A percentile compares a stretch with the other conserved stretches of the same genome.
These are phyloP conservation scores for Melinopterus prodromus DNA, from an alignment of 2,888 invertebrate species.

Conservation along the genomic window DNA sequence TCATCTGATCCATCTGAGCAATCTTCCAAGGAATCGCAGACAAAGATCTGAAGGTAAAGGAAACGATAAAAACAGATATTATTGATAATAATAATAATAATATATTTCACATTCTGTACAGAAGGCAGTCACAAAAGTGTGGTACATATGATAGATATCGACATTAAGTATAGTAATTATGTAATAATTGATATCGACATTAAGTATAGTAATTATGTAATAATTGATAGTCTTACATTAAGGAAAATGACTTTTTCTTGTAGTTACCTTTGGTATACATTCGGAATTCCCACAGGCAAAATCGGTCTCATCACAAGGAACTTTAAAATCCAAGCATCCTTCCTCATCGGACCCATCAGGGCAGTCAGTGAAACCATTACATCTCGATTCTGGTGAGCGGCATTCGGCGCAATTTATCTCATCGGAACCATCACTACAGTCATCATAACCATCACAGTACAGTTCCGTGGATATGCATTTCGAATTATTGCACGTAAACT, in stretches of 20 bases:
- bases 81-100: no score
- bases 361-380: constrained; percentile 72
- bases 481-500: constrained; percentile 79
- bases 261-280: constrained; percentile 68
- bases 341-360: constrained; percentile 70
- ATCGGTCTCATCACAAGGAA: constrained; percentile 67
- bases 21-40: constrained; percentile 75
- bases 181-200: no score
- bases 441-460: constrained; percentile 77
- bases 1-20: constrained; percentile 82
- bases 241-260: not conserved
- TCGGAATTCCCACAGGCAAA: constrained; percentile 70
- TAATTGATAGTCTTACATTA: constrained; percentile 23
- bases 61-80: no score
- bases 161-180: no score
- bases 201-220: no score
- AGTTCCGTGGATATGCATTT: constrained; percentile 74
- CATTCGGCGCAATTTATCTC: constrained; percentile 69
- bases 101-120: no score
- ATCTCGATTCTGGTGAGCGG: constrained; percentile 60
- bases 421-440: constrained; percentile 78
- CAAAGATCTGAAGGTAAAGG: constrained; percentile 59
- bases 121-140: no score
- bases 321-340: constrained; percentile 59
- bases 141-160: no score